A percentile compares a stretch with the other conserved stretches of the same genome.
Conservation (phyloP, 2,113 vertebrate genomes). For the Halichoeres trimaculatus region DNA sequence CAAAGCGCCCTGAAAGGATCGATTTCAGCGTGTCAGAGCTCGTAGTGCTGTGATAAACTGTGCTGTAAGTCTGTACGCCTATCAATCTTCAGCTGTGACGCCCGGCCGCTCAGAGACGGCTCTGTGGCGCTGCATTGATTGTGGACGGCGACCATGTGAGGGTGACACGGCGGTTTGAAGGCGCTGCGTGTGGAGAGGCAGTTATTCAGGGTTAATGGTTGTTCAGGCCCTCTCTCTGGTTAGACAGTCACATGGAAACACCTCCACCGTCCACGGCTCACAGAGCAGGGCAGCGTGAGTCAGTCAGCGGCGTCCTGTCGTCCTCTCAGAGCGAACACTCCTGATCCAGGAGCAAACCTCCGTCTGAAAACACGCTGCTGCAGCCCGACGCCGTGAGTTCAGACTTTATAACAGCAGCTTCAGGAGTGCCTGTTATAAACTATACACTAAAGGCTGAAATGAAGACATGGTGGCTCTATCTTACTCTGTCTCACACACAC, state of each 20-base stretch:
- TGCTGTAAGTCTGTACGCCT: conserved; percentile 7
- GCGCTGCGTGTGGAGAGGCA: conserved; percentile 57
- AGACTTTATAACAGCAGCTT: background rate
- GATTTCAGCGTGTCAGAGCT: conserved; percentile 13
- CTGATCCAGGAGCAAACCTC: background rate
- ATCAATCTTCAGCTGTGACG: conserved; percentile 33
- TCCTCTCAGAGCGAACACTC: conserved; percentile 9
- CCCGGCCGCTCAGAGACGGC: conserved; percentile 30
- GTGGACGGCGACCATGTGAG: conserved; percentile 32
- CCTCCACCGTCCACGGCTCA: conserved; percentile 53
- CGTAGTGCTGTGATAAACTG: background rate
- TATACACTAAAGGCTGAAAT: conserved; percentile 31
- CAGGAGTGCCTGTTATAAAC: conserved; percentile 62
- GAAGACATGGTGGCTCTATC: conserved; percentile 31
- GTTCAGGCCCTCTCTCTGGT: conserved; percentile 65
- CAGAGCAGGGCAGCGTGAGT: conserved; percentile 55
- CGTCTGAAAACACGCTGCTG: background rate
- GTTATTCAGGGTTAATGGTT: too few species aligned
- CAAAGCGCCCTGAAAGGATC: background rate
- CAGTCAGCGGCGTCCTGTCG: conserved; percentile 40
- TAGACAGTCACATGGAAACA: conserved; percentile 72
- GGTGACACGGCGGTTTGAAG: conserved; percentile 54
- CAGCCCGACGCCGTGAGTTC: background rate
- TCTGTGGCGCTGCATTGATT: conserved; percentile 49
- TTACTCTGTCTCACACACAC: conserved; percentile 23